Evolutionary conservation across 2,113 vertebrate genomes (phyloP).

Genomic region (Leptobrachium leishanense): DNA sequence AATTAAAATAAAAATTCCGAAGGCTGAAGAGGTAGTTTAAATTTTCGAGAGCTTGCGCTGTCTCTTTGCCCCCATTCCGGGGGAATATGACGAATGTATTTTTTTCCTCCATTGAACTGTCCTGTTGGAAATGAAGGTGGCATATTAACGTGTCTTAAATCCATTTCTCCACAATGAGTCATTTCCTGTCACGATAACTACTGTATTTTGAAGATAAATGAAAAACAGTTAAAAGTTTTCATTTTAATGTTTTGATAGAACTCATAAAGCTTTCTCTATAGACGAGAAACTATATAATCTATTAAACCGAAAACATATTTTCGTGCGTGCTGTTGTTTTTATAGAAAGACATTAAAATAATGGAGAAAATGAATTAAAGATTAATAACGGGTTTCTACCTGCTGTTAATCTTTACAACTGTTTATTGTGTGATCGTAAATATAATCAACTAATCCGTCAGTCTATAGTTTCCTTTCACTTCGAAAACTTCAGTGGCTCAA

Average conservation of each 20-base stretch:
- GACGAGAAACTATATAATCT: slow-evolving; percentile 16
- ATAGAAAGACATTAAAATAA: slow-evolving; percentile 39
- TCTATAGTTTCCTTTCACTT: slow-evolving; percentile 14
- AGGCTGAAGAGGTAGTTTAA: slow-evolving; percentile 53
- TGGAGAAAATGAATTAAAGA: slow-evolving; percentile 32
- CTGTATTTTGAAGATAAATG: slow-evolving; percentile 40
- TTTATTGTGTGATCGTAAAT: slow-evolving; percentile 44
- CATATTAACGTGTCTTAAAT: slow-evolving; percentile 18
- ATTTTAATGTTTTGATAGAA: slow-evolving; percentile 39
- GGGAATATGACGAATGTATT: slow-evolving; percentile 7
- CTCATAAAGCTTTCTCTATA: slow-evolving; percentile 19
- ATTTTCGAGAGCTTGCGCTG: slow-evolving; percentile 49
- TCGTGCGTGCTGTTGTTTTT: slow-evolving; percentile 26
- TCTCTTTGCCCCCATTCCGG: neutral
- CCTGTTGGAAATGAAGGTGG: slow-evolving; percentile 28
- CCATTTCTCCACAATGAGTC: neutral
- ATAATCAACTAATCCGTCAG: slow-evolving; percentile 38
- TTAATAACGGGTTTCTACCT: slow-evolving; percentile 30
- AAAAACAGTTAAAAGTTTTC: slow-evolving; percentile 45
- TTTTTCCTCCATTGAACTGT: neutral
- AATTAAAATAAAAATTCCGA: slow-evolving; percentile 76
- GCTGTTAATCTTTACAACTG: slow-evolving; percentile 42
- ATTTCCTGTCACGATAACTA: slow-evolving; percentile 33
- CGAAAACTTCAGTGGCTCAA: slow-evolving; percentile 12
- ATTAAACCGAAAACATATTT: slow-evolving; percentile 35